phyloP scores from a whole-genome alignment of 2,888 invertebrate species.

The Ferdinandea cuprea region DNA sequence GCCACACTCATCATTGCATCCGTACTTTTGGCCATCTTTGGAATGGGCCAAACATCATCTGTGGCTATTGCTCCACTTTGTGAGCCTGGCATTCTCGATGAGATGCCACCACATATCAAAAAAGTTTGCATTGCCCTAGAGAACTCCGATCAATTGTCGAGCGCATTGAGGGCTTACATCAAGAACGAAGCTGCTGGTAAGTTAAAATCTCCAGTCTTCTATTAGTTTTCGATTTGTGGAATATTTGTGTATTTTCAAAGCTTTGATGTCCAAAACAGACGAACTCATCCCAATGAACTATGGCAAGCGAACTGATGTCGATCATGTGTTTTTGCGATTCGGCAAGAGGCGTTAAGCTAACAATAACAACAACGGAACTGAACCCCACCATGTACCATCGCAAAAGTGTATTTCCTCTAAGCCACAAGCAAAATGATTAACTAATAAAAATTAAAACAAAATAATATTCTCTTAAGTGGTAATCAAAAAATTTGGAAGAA shows the following conservation, averaged over 20 bases:
- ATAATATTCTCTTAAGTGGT: constrained; percentile 43
- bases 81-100: constrained; percentile 85
- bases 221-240: neutral
- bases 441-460: constrained; percentile 26
- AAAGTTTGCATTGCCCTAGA: constrained; percentile 85
- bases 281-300: constrained; percentile 83
- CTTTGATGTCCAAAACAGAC: constrained; percentile 81
- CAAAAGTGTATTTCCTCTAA: constrained; percentile 74
- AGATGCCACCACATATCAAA: constrained; percentile 85
- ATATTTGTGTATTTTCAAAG: constrained; percentile 73
- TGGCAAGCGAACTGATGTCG: constrained; percentile 93
- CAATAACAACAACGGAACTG: constrained; percentile 7
- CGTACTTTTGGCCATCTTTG: constrained; percentile 75
- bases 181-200: constrained; percentile 83
- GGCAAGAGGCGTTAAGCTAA: constrained; percentile 90
- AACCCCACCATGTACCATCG: constrained; percentile 38
- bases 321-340: constrained; percentile 95
- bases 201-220: constrained; percentile 36
- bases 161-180: constrained; percentile 81
- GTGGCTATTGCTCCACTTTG: constrained; percentile 84
- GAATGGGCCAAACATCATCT: constrained; percentile 78
- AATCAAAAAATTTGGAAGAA: constrained; percentile 41
- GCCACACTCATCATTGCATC: constrained; percentile 76
- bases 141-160: constrained; percentile 81
- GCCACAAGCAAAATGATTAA: constrained; percentile 37